phyloP scores from a whole-genome alignment of 2,113 vertebrate genomes.

The Catharus fuscescens region DNA sequence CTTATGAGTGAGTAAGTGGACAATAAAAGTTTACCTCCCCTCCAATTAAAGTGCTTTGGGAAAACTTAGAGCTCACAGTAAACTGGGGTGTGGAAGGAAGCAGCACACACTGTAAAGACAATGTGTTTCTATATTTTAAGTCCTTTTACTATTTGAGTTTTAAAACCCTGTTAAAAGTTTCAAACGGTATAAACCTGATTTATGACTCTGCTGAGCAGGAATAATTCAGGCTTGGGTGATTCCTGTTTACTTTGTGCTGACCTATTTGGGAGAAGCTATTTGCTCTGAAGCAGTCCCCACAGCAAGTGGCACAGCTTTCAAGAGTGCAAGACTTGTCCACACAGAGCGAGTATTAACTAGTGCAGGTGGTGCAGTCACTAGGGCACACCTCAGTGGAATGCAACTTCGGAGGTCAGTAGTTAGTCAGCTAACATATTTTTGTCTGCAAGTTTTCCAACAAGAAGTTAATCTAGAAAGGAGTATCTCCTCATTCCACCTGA shows the following conservation, averaged over 20 bases:
- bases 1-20: not conserved
- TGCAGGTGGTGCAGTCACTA: not conserved
- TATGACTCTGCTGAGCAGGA: not conserved
- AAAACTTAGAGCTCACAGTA: not conserved
- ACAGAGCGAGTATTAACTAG: not conserved
- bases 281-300: not conserved
- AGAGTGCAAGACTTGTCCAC: not conserved
- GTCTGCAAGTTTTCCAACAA: not conserved
- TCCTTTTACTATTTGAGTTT: not conserved
- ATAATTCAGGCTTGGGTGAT: not conserved
- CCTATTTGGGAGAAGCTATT: not conserved
- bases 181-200: not conserved
- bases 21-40: not conserved
- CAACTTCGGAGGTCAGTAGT: not conserved
- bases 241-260: not conserved
- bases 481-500: not conserved
- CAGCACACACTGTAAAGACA: not conserved
- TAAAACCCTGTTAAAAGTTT: not conserved
- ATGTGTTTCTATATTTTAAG: not conserved
- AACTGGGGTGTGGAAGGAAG: not conserved
- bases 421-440: conserved; percentile 10
- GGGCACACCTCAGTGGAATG: not conserved
- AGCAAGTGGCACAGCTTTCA: not conserved
- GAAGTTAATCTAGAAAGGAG: conserved; percentile 16
- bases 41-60: not conserved